Conservation (phyloP, 2,797 vertebrate species). For the Eulemur albifrons region DNA sequence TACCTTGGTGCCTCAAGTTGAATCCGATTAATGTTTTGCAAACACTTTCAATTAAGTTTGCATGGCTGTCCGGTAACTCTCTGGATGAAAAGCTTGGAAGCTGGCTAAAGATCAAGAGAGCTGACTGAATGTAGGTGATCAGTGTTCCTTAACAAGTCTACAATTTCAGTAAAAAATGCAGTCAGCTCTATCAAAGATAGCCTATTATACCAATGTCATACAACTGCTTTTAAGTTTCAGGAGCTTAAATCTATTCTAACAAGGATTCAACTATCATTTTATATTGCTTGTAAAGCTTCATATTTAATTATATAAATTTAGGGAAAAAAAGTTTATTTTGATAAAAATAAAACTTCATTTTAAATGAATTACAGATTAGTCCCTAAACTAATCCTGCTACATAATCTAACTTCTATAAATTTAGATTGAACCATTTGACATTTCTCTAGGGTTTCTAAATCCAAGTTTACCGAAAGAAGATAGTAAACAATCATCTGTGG, state of each 20-base stretch:
- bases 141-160: constrained; percentile 28
- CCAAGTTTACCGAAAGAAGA: constrained; percentile 29
- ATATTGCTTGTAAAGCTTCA: constrained; percentile 3
- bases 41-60: constrained; percentile 53
- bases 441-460: background rate
- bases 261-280: background rate
- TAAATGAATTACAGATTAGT: constrained; percentile 11
- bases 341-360: constrained; percentile 35
- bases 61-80: constrained; percentile 2
- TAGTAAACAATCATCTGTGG: background rate
- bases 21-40: constrained; percentile 46
- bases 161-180: background rate
- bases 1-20: constrained; percentile 28
- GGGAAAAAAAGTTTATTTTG: constrained; percentile 24
- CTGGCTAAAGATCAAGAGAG: constrained; percentile 29
- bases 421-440: background rate
- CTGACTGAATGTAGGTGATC: background rate
- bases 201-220: background rate
- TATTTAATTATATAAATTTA: background rate
- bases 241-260: constrained; percentile 30
- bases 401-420: constrained; percentile 7
- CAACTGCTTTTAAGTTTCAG: background rate
- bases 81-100: constrained; percentile 28
- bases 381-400: background rate
- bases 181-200: constrained; percentile 10